phyloP scores from a whole-genome alignment of 1,140 invertebrate species.

The Rhyzopertha dominica region DNA sequence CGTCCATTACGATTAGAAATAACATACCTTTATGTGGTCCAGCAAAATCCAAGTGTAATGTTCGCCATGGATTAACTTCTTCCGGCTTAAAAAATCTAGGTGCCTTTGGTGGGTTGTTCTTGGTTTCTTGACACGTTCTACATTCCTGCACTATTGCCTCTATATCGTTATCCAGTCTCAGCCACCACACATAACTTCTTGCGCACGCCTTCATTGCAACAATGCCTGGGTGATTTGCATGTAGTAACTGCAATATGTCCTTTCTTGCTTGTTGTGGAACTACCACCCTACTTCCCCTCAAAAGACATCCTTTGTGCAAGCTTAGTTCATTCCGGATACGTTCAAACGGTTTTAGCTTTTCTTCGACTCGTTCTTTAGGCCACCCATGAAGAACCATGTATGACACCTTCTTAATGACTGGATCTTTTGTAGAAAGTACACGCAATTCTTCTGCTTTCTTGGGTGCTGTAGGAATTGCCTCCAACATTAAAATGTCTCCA shows the following conservation, averaged over 20 bases:
- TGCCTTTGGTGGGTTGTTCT: constrained; percentile 30
- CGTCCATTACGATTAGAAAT: constrained; percentile 31
- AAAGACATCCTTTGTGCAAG: constrained; percentile 27
- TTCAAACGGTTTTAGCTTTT: constrained; percentile 36
- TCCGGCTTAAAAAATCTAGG: constrained; percentile 28
- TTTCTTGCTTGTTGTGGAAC: constrained; percentile 37
- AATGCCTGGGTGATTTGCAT: constrained; percentile 45
- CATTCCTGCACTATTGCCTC: constrained; percentile 12
- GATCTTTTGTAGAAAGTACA: too few relatives aligned
- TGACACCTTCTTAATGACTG: too few relatives aligned
- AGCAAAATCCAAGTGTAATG: constrained; percentile 34
- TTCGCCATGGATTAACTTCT: constrained; percentile 24
- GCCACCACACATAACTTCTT: constrained; percentile 47
- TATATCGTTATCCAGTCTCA: constrained; percentile 39
- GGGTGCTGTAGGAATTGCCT: constrained; percentile 24
- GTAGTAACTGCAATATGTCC: constrained; percentile 41
- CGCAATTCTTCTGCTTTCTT: constrained; percentile 12
- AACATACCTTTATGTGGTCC: constrained; percentile 16
- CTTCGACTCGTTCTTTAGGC: constrained; percentile 39
- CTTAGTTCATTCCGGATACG: constrained; percentile 21
- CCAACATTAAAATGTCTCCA: constrained; percentile 25
- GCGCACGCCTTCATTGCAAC: constrained; percentile 45
- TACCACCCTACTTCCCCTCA: constrained; percentile 37
- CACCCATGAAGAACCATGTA: too few relatives aligned
- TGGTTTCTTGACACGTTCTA: constrained; percentile 26